A percentile compares a stretch with the other conserved stretches of the same genome.
Evolutionary conservation across 2,113 vertebrate species (phyloP).

Genomic region (Rhipidura dahli): DNA sequence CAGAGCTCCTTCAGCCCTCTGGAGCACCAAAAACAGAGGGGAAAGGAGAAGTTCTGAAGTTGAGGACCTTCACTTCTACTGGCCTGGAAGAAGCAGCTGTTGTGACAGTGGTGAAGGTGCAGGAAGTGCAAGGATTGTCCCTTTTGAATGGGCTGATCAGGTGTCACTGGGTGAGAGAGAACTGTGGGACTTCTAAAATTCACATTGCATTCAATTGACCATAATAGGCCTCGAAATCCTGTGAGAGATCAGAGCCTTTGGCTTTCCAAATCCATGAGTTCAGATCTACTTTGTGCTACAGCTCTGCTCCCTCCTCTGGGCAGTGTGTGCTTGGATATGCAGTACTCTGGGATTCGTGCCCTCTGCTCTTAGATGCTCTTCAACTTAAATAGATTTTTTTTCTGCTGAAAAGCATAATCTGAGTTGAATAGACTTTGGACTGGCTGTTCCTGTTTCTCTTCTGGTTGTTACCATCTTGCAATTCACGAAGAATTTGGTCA

Average conservation of each 20-base stretch:
- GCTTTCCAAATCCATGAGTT: not conserved
- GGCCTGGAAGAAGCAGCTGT: not conserved
- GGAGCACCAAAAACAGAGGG: not conserved
- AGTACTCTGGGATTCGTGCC: fast-evolving
- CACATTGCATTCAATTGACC: not conserved
- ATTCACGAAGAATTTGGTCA: not conserved
- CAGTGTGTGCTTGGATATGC: fast-evolving
- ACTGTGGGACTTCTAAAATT: not conserved
- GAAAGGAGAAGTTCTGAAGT: not conserved
- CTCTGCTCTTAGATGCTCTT: not conserved
- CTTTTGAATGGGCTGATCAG: not conserved
- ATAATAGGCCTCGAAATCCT: not conserved
- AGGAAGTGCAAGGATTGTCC: not conserved
- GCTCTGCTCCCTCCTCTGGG: not conserved
- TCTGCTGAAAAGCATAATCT: not conserved
- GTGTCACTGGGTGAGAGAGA: no score
- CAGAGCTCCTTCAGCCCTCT: not conserved
- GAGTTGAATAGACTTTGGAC: not conserved
- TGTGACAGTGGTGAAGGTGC: not conserved
- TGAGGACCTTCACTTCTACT: not conserved
- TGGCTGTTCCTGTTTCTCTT: not conserved
- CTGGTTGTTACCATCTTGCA: not conserved
- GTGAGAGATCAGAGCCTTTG: not conserved
- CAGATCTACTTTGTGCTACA: not conserved
- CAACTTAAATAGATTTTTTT: not conserved